Percentiles rank a stretch among this genome's conserved stretches.
Conservation (phyloP, 1,140 invertebrate species). For the Trichoplusia ni region DNA sequence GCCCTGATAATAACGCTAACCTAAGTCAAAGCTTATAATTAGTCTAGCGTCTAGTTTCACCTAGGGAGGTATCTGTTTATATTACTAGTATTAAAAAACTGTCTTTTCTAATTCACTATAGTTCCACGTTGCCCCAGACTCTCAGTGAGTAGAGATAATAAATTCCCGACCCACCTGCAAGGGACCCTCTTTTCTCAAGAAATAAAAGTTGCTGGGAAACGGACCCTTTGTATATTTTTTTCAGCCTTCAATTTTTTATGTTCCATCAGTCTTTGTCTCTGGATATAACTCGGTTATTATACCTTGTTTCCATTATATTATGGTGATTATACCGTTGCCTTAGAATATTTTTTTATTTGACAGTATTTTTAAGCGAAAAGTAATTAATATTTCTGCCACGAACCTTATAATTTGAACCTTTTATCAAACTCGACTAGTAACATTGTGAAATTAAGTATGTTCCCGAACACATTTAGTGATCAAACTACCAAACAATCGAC, state of each 20-base stretch:
- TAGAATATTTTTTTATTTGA: not conserved
- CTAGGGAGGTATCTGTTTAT: too few relatives aligned
- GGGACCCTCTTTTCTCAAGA: slow-evolving; percentile 35
- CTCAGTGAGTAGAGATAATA: slow-evolving; percentile 37
- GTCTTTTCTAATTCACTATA: not conserved
- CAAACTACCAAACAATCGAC: too few relatives aligned
- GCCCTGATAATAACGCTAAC: too few relatives aligned
- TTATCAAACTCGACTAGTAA: too few relatives aligned
- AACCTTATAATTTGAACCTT: too few relatives aligned
- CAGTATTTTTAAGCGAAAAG: too few relatives aligned
- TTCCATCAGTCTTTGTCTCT: slow-evolving; percentile 23
- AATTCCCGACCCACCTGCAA: slow-evolving; percentile 36
- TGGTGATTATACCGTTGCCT: not conserved
- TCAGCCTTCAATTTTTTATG: slow-evolving; percentile 30
- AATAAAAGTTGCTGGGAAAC: slow-evolving; percentile 39
- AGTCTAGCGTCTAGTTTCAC: too few relatives aligned
- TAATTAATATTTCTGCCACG: too few relatives aligned
- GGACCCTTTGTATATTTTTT: slow-evolving; percentile 33
- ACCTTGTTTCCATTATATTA: slow-evolving; percentile 1
- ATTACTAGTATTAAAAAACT: not conserved
- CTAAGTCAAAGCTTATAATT: too few relatives aligned
- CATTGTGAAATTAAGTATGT: too few relatives aligned
- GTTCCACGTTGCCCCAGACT: slow-evolving; percentile 6
- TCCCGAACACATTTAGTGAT: too few relatives aligned
- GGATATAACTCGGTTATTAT: slow-evolving; percentile 13